Evolutionary conservation across 1,140 invertebrate species (phyloP), one percentile per base, ranked within the genome.

Genomic region (Heliconius hermathena): DNA sequence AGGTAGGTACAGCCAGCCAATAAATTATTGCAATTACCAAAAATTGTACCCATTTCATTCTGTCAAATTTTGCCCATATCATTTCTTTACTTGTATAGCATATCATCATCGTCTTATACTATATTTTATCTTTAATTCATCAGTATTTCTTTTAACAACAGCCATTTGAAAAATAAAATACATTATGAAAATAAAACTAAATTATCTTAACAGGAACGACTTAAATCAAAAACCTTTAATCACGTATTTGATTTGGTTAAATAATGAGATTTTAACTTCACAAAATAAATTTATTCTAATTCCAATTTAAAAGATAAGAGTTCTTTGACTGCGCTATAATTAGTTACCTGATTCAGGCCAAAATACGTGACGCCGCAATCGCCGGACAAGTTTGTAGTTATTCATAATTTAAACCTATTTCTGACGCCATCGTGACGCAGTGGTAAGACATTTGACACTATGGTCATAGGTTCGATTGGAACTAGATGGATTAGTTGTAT

Each of bases 241-340:
- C 49, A 20, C 49, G 49, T 20, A 52, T 20, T 52, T 52, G 49
- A 52, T 52, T 20, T 52, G 6, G 18, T 52, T 52, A 20, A 52
- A 52, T 52, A 52, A 52, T 52, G 18, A 52, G 6, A 20, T 52
- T 20, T 46, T 20, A 20, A 52, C 18, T 52, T 52, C 18, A 52
- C 18, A 52, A 52, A 52, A 11, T 22, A n/a, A 57, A 57, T 57
- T 57, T 57, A 66, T 66, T 29, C 11, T 66, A 66, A 66, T 29
- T 26, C 60, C 9, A 66, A 66, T 66, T 66, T 66, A 29, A 26
- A 29, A 79, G 77, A 79, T 78, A 79, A 79, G 77, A 72, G 77
- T 79, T 66, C 77, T 41, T 79, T 79, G 77, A 74, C 77, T 79
- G 71, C 46, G 22, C 76, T 77, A 77, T 79, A 73, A 78, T 78